A percentile compares a stretch with the other conserved stretches of the same genome.
Evolutionary conservation across 2,797 vertebrate genomes (phyloP).

Genomic region (Halcyon chelicuti): DNA sequence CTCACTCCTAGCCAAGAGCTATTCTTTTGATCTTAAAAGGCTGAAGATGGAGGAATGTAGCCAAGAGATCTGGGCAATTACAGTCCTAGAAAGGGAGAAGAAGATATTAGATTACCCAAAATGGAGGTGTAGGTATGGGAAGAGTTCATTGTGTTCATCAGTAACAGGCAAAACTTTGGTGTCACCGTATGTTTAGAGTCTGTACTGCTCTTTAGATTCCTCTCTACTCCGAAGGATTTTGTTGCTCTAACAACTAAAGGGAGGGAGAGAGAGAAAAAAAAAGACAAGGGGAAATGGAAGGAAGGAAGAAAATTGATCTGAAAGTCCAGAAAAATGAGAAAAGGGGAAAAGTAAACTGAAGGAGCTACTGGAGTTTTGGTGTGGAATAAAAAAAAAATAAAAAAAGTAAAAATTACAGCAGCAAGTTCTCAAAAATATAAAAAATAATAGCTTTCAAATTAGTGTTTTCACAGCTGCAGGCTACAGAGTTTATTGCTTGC

Average conservation of each 20-base stretch:
- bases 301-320: not conserved
- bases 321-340: not conserved
- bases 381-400: not conserved
- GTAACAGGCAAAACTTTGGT: not conserved
- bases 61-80: not conserved
- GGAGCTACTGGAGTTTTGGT: not conserved
- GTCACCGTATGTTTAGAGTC: not conserved
- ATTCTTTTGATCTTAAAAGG: not conserved
- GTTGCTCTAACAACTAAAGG: constrained; percentile 11
- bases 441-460: constrained; percentile 24
- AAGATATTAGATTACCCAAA: not conserved
- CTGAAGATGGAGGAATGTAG: not conserved
- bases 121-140: not conserved
- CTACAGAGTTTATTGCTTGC: constrained; percentile 31
- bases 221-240: not conserved
- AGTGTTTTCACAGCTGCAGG: constrained; percentile 35
- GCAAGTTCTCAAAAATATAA: not conserved
- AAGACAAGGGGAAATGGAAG: not conserved
- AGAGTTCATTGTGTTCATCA: not conserved
- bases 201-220: not conserved
- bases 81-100: not conserved
- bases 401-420: not conserved
- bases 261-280: not conserved
- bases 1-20: not conserved
- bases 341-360: not conserved